Base-by-base conservation (phyloP, 1,140 invertebrate genomes). In the Formica exsecta region DNA sequence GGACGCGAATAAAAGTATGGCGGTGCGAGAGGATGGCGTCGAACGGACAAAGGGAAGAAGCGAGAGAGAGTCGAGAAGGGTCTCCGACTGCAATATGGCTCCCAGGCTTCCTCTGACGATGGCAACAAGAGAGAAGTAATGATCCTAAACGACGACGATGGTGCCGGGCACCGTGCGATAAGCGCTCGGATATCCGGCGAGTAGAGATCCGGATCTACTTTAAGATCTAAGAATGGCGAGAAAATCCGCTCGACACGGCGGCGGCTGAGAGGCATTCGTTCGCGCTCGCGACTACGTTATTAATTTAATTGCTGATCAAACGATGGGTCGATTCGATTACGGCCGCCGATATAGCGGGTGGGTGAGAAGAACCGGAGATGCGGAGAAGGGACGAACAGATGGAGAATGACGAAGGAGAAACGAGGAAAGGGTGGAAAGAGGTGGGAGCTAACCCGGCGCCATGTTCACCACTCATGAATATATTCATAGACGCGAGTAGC, bases 391-490 rank as follows among this genome's bases (percentile, higher is more conserved):
- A 80, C 51, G 38, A 68, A 81, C 75, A 61, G 77, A 70, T 62
- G 85, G 76, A 61, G 36, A 48, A 36, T 38, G 77, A 54, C 3
- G 41, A 70, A 25, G 74, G 16, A 13, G 32, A 32, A 32, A 57
- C 16, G 80, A 64, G 70, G 54, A 11, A 44, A 41, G 74, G 74
- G 68, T 36, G 76, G 83, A 65, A 29, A 44, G 41, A 44, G 73
- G 32, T 25, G 16, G 75, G 54, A 71, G 48, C 71, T 62, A 71
- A 54, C 22, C 44, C 13, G 77, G 74, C 77, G 87, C 87, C 87
- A 87, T 89, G 87, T 87, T 89, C 68, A 76, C 64, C 59, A 57
- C 79, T 87, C 86, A 89, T 89, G 86, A 89, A 89, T 89, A 89
- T 89, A 89, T 89, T 89, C 87, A 89, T 89, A 81, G 66, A 51